Conservation (phyloP, 2,888 invertebrate genomes). For the Melangyna quadrimaculata region DNA sequence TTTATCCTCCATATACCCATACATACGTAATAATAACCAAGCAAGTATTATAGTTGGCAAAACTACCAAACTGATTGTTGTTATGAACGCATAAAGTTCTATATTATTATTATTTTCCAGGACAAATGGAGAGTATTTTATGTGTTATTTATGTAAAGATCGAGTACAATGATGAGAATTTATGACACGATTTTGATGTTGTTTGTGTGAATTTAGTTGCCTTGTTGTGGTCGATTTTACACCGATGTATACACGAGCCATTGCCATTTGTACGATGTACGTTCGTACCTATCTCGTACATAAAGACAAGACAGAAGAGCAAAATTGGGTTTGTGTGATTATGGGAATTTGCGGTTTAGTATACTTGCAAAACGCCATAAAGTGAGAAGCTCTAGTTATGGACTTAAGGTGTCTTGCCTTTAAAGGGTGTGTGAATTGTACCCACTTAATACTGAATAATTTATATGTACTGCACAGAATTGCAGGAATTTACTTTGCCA, state of each 20-base stretch:
- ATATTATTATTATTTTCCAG: conserved; percentile 50
- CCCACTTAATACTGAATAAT: conserved; percentile 14
- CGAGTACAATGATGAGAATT: conserved; percentile 62
- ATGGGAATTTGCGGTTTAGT: conserved; percentile 36
- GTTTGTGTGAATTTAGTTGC: conserved; percentile 55
- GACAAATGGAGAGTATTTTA: conserved; percentile 62
- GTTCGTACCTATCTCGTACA: too few relatives aligned
- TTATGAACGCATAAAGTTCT: conserved; percentile 57
- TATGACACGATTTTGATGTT: conserved; percentile 59
- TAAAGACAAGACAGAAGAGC: neutral
- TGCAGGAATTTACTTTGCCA: neutral
- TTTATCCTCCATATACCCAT: neutral
- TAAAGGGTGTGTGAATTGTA: conserved; percentile 32
- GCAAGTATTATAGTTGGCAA: conserved; percentile 20
- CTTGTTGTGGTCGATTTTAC: conserved; percentile 64
- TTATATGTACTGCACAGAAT: neutral
- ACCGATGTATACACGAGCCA: conserved; percentile 35
- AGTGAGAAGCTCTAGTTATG: conserved; percentile 27
- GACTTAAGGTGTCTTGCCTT: conserved; percentile 5
- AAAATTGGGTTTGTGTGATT: conserved; percentile 49
- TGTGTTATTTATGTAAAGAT: conserved; percentile 67
- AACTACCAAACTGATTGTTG: conserved; percentile 46
- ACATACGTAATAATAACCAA: neutral
- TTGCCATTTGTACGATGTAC: neutral
- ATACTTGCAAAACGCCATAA: conserved; percentile 45